Evolutionary conservation across 2,113 vertebrate genomes (phyloP), one percentile per base, ranked within the genome.

Genomic region (Pantherophis guttatus): DNA sequence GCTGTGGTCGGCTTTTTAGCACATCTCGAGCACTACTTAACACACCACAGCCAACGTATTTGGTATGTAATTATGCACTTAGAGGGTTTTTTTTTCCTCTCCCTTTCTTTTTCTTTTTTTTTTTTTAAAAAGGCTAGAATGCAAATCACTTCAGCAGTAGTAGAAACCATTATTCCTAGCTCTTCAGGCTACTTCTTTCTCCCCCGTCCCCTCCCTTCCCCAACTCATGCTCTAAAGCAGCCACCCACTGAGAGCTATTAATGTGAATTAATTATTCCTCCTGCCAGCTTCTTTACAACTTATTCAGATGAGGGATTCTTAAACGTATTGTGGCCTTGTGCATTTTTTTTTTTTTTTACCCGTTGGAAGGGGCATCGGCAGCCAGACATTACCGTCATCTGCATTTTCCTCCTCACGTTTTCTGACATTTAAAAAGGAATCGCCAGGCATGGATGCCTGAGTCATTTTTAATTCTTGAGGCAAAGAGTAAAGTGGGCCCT

Each of bases 181-280:
- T 97, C 94, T 95, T 65, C 93, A 93, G 70, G 44, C 92, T 62
- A 75, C 93, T 89, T 65, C 62, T 54, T 70, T 33, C 15, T 52
- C 44, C 4, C 7, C 62, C 6, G 10, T 7, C 10, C 54, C 93
- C 29, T 3, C 10, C 50, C 93, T 75, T 44, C 95, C 95, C 94
- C 62, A 33, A 91, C 89, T 93, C 26, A 1, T 24, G 92, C 94
- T 12, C 92, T 88, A 62, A 90, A 91, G 93, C 93, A 95, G 91
- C 6, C 90, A 95, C 86, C 95, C 86, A 59, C 89, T 85, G 94
- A 97, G 94, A 97, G 96, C 96, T 96, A 96, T 97, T 97, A 97
- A 97, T 90, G 94, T 95, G 95, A 97, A 97, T 97, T 97, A 97
- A 96, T 97, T 97, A 96, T 96, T 95, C 91, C 92, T 96, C 96